Conservation (phyloP, 2,888 invertebrate genomes). For the Lottia scabra region DNA sequence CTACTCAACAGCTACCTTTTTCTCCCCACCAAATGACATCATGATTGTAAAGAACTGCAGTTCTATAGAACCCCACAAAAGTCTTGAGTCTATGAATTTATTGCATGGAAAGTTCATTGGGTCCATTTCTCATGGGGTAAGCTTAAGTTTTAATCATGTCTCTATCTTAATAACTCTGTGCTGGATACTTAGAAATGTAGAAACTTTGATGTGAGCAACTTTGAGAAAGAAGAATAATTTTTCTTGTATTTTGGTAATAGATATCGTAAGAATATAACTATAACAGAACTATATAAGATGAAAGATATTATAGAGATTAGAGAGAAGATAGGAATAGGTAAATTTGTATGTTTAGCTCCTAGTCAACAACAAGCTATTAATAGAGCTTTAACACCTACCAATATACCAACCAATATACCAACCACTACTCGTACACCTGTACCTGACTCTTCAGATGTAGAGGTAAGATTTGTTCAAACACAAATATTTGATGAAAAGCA, state of each 20-base stretch:
- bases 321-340: constrained; percentile 74
- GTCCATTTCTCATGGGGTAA: too few relatives aligned
- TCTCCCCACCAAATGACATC: too few relatives aligned
- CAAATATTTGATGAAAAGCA: too few relatives aligned
- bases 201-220: too few relatives aligned
- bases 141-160: too few relatives aligned
- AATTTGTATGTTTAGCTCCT: constrained; percentile 77
- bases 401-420: not conserved
- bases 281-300: constrained; percentile 73
- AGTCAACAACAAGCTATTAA: constrained; percentile 39
- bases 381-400: not conserved
- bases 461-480: not conserved
- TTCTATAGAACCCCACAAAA: too few relatives aligned
- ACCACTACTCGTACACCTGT: not conserved
- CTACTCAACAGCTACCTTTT: too few relatives aligned
- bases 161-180: too few relatives aligned
- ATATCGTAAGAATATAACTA: constrained; percentile 76
- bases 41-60: too few relatives aligned
- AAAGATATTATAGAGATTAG: constrained; percentile 82
- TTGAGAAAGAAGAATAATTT: too few relatives aligned
- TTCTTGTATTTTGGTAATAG: constrained; percentile 35
- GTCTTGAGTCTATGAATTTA: not conserved
- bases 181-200: too few relatives aligned
- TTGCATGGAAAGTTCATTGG: too few relatives aligned
- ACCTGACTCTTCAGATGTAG: constrained; percentile 12